Percentiles rank a stretch among this genome's conserved stretches.
Evolutionary conservation across 2,888 invertebrate genomes (phyloP).

Genomic region (Drosophila longiperda): DNA sequence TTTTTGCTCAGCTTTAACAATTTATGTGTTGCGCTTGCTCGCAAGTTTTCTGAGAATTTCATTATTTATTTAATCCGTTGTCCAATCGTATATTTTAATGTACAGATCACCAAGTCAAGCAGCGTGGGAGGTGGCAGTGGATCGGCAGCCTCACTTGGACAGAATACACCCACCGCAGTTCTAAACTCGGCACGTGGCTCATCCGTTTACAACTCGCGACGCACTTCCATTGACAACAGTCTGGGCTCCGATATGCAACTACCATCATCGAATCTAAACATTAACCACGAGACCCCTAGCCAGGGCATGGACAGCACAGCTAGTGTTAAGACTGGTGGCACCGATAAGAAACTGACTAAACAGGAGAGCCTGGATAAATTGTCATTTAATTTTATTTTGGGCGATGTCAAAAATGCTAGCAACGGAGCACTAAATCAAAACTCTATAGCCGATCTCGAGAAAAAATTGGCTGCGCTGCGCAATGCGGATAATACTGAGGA

Average conservation of each 20-base stretch:
- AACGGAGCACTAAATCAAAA: constrained; percentile 74
- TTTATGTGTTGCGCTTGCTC: constrained; percentile 39
- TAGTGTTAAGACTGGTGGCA: constrained; percentile 36
- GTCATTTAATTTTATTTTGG: constrained; percentile 33
- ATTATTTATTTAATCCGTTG: neutral
- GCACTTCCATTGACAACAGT: constrained; percentile 83
- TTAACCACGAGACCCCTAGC: constrained; percentile 57
- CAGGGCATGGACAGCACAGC: constrained; percentile 38
- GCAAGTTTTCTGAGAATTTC: neutral
- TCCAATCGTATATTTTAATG: constrained; percentile 19
- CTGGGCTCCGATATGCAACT: constrained; percentile 79
- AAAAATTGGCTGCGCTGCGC: constrained; percentile 87
- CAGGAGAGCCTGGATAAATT: constrained; percentile 82
- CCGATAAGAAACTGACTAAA: constrained; percentile 76
- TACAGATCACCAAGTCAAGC: constrained; percentile 59
- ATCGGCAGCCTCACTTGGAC: constrained; percentile 69
- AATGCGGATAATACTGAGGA: constrained; percentile 77
- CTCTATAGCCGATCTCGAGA: constrained; percentile 86
- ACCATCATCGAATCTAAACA: constrained; percentile 74
- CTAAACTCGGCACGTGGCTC: constrained; percentile 79
- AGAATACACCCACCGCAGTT: constrained; percentile 78
- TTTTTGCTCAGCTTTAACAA: constrained; percentile 39
- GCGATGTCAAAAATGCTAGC: constrained; percentile 50
- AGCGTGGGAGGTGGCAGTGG: constrained; percentile 53
- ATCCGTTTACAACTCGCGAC: constrained; percentile 83